Evolutionary conservation across 2,797 vertebrate species (phyloP).

Genomic region (Dendrocincla tyrannina): DNA sequence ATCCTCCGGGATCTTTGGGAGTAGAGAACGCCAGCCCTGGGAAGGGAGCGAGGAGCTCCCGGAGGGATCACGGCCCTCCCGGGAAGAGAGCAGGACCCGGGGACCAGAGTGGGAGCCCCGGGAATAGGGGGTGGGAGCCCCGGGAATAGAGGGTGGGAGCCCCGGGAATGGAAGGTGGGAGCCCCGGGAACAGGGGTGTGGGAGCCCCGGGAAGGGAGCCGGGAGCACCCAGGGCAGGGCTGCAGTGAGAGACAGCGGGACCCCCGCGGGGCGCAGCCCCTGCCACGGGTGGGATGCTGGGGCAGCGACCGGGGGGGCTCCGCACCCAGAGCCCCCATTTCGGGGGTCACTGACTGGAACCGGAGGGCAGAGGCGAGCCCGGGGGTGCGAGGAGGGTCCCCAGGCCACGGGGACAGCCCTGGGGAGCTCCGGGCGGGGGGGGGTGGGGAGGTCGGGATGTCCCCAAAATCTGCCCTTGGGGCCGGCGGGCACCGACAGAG

Average conservation of each 20-base stretch:
- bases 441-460: too few relatives aligned
- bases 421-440: accelerated
- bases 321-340: too few relatives aligned
- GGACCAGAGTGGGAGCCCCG: not conserved
- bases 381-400: not conserved
- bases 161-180: too few relatives aligned
- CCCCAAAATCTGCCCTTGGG: not conserved
- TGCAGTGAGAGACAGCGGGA: too few relatives aligned
- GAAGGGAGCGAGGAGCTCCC: not conserved
- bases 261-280: not conserved
- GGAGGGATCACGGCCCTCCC: too few relatives aligned
- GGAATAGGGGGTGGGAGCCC: too few relatives aligned
- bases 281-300: not conserved
- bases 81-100: not conserved
- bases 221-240: not conserved
- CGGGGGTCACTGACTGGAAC: accelerated
- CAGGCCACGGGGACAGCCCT: too few relatives aligned
- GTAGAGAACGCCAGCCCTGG: not conserved
- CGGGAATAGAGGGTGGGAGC: too few relatives aligned
- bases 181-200: too few relatives aligned
- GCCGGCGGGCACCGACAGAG: accelerated
- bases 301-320: too few relatives aligned
- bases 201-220: too few relatives aligned
- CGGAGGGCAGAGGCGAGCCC: too few relatives aligned
- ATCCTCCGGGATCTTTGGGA: not conserved